Percentiles rank a stretch among this genome's conserved stretches.
Conservation (phyloP, 1,140 invertebrate species). For the Galleria mellonella region DNA sequence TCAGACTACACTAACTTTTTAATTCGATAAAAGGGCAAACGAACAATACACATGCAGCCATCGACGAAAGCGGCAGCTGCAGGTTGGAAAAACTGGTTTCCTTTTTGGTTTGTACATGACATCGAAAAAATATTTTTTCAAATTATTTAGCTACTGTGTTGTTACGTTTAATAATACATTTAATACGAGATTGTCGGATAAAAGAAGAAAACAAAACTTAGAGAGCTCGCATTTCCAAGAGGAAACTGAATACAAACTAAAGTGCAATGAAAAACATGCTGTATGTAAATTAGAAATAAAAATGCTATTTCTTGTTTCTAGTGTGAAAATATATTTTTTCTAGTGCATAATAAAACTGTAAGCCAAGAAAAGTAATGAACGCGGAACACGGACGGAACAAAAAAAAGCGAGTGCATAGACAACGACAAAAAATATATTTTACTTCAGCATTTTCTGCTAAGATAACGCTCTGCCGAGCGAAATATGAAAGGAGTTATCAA, state of each 20-base stretch:
- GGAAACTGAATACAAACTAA: too few relatives aligned
- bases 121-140: not conserved
- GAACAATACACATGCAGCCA: slow-evolving; percentile 1
- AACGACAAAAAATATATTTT: slow-evolving; percentile 34
- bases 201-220: too few relatives aligned
- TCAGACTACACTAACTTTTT: not conserved
- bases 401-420: slow-evolving; percentile 5
- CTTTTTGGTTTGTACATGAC: slow-evolving; percentile 2
- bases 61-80: slow-evolving; percentile 23
- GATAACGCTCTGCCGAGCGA: slow-evolving; percentile 62
- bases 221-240: too few relatives aligned
- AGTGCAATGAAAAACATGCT: too few relatives aligned
- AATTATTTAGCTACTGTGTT: too few relatives aligned
- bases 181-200: too few relatives aligned
- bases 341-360: slow-evolving; percentile 9
- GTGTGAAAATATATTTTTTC: too few relatives aligned
- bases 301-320: not conserved
- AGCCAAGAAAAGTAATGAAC: slow-evolving; percentile 15
- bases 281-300: too few relatives aligned
- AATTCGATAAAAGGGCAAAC: not conserved
- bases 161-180: too few relatives aligned
- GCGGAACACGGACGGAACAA: slow-evolving; percentile 4
- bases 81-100: slow-evolving; percentile 37
- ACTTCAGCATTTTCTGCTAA: slow-evolving; percentile 59
- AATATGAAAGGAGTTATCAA: slow-evolving; percentile 71